Evolutionary conservation across 1,140 invertebrate species (phyloP), one percentile per base, ranked within the genome.

Genomic region (Ceratina japonica): DNA sequence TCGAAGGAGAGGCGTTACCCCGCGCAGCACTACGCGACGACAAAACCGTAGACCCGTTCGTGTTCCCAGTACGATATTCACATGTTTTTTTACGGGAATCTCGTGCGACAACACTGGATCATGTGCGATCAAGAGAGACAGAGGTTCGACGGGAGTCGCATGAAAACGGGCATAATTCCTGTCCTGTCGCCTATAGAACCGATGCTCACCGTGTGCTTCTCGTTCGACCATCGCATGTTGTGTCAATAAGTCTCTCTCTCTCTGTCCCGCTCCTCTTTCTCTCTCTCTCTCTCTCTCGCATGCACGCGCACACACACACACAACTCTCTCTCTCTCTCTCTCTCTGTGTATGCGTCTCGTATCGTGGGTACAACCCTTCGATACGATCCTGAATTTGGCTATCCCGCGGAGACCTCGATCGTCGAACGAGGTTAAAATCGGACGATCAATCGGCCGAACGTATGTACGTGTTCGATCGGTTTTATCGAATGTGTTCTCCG

Each of bases 1-100:
- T 86, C 84, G 84, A 86, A 86, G 71, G 83, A 85, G 85, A 86
- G 85, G 85, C 85, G 85, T 86, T 86, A 86, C 85, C 85, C 85
- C 72, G 80, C 80, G 71, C 84, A 31, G 27, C 27, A 75, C 76
- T 74, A 83, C 84, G 71, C 84, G 71, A 83, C 84, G 77, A 61
- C 79, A 79, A 62, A 78, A 84, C 71, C 58, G 62, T 73, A 72
- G 52, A 79, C 16, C 71, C 54, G 68, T 64, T 44, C 37, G 64
- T 58, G 27, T 58, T 77, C 65, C 73, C 59, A 24, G 81, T 75
- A 75, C 68, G 83, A 70, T 66, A 83, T 84, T 84, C 82, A 84
- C 77, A 84, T 73, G 73, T 52, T 44, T 44, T 44, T 44, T 74
- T 74, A 79, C 70, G 70, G 62, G 77, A 66, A 73, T 74, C 61